Base-by-base conservation (phyloP, 2,888 invertebrate species). In the Mamestra brassicae region DNA sequence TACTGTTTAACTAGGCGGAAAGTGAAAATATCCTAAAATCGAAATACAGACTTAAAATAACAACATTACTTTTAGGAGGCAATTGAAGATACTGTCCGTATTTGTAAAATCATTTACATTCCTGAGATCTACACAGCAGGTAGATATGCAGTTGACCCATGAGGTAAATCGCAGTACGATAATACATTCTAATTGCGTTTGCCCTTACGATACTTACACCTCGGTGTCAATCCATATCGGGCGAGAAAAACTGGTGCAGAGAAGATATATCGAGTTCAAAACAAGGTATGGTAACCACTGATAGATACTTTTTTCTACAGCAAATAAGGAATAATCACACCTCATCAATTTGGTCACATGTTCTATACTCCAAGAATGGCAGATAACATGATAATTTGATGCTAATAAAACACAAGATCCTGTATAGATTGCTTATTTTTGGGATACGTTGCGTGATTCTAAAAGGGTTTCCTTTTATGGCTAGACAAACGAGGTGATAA, bases 171-270 rank as follows among this genome's bases (percentile, higher is more conserved):
- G 47, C 64, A 26, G 5, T 38, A 61, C 50, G 71, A 65, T 80
- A 81, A 81, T 66, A 36, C 17, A 61, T 76, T 76, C 75, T 83
- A 81, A 80, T 70, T 76, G 69, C 62, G 45, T 72, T n/a, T 76
- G 76, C 63, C 71, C 71, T 83, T 66, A 79, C 34, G 58, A 60
- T 47, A 15, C n/a, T 71, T 17, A 62, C 83, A 75, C 65, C 58
- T 52, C 11, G 10, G 69, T 79, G 75, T 57, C 71, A 61, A 72
- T 17, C 15, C 26, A 10, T 38, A 26, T 38, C 36, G 10, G 36
- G 55, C n/a, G 36, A 26, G 26, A 62, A 54, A 57, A 58, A 79
- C 79, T 36, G 36, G 79, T 50, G 2, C 4, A 57, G 42, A 78
- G 38, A 45, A 57, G 57, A 61, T 67, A 13, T 50, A 62, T 69